These are phyloP conservation scores for Vipera latastei DNA, from an alignment of 2,797 vertebrate genomes.

Conservation along the genomic window DNA sequence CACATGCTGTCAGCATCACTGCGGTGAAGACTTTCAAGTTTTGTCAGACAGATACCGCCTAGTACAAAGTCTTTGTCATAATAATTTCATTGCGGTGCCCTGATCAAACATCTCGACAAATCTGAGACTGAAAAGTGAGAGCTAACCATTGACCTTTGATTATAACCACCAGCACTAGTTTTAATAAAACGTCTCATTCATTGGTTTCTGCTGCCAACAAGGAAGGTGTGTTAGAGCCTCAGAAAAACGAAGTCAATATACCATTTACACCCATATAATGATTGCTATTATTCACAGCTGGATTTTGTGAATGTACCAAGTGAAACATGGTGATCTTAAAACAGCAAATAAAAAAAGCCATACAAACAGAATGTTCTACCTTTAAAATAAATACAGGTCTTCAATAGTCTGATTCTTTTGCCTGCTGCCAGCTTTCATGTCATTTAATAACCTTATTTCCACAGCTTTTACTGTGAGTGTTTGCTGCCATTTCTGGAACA, in stretches of 20 bases:
- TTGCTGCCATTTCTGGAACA: slow-evolving; percentile 60
- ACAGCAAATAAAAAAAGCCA: slow-evolving; percentile 67
- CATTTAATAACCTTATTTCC: slow-evolving; percentile 56
- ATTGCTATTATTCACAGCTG: slow-evolving; percentile 72
- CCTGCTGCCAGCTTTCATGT: slow-evolving; percentile 64
- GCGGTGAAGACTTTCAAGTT: slow-evolving; percentile 77
- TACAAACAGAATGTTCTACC: slow-evolving; percentile 67
- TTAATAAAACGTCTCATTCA: slow-evolving; percentile 77
- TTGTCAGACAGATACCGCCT: slow-evolving; percentile 74
- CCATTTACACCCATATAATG: slow-evolving; percentile 72
- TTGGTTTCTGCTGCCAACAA: slow-evolving; percentile 70
- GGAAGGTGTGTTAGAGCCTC: slow-evolving; percentile 70
- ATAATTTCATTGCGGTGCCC: slow-evolving; percentile 73
- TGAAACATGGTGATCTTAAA: slow-evolving; percentile 69
- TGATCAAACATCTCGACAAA: slow-evolving; percentile 78
- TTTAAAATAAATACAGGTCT: slow-evolving; percentile 69
- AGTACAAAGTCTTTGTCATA: slow-evolving; percentile 79
- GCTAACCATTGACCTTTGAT: slow-evolving; percentile 75
- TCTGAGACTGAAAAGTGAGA: slow-evolving; percentile 75
- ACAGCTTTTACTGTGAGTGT: slow-evolving; percentile 59
- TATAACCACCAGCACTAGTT: slow-evolving; percentile 72
- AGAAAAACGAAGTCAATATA: slow-evolving; percentile 68
- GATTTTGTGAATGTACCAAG: slow-evolving; percentile 69
- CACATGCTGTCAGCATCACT: slow-evolving; percentile 74
- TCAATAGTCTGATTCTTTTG: slow-evolving; percentile 57